Evolutionary conservation across 92 coral and sea anemone genomes (phyloP).

Genomic region (Palythoa grandiflora): DNA sequence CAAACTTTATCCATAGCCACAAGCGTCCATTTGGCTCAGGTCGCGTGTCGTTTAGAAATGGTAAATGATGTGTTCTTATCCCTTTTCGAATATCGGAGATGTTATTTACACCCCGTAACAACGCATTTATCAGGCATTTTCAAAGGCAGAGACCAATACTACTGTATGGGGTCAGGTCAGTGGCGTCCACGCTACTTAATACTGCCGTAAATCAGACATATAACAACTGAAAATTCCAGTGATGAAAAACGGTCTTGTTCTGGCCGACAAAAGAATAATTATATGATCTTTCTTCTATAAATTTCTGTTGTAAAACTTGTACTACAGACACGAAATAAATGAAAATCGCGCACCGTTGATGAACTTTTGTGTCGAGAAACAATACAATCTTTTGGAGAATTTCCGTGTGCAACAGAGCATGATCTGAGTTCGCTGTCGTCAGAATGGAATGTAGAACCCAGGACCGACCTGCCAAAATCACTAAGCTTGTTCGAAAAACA

Average conservation of each 20-base stretch:
- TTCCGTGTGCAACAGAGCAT: background rate
- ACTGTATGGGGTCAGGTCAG: background rate
- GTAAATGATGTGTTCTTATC: conserved; percentile 28
- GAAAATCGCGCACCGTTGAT: conserved; percentile 1
- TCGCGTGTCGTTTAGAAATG: conserved; percentile 21
- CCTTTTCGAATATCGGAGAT: conserved; percentile 22
- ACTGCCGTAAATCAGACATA: conserved; percentile 24
- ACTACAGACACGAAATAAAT: conserved; percentile 19
- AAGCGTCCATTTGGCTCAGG: conserved; percentile 31
- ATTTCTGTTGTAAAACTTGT: conserved; percentile 20
- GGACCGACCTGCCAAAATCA: conserved; percentile 17
- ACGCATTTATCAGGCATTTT: conserved; percentile 24
- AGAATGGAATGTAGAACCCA: conserved; percentile 12
- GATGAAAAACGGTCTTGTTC: conserved; percentile 29
- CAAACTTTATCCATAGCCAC: conserved; percentile 34
- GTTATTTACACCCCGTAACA: background rate
- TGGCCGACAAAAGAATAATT: conserved; percentile 26
- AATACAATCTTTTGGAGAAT: background rate
- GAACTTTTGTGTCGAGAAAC: conserved; percentile 6
- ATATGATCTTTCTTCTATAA: background rate
- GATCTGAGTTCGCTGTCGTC: conserved; percentile 11
- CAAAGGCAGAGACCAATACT: conserved; percentile 7
- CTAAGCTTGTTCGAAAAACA: conserved; percentile 19
- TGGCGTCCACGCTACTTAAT: conserved; percentile 12
- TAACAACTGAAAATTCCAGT: conserved; percentile 23